A percentile compares a stretch with the other conserved stretches of the same genome.
These are phyloP conservation scores for Actinia tenebrosa DNA, from an alignment of 64 coral and sea anemone species.

Conservation along the genomic window DNA sequence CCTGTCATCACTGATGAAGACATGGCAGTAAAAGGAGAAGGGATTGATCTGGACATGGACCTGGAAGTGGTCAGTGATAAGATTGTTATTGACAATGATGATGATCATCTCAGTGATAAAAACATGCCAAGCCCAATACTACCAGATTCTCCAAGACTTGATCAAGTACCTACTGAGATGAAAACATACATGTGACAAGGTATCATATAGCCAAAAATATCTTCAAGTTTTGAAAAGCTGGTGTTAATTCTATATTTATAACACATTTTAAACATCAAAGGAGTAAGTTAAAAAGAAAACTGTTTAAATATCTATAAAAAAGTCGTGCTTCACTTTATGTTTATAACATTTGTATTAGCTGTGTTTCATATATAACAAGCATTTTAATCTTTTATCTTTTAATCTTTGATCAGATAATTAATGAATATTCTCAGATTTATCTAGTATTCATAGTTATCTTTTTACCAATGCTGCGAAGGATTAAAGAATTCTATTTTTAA, in stretches of 20 bases:
- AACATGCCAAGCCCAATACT: neutral
- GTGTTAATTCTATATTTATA: neutral
- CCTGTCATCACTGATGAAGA: neutral
- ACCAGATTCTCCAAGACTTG: neutral
- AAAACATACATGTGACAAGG: neutral
- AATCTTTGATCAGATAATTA: too few species aligned
- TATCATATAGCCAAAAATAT: neutral
- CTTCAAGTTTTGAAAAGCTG: neutral
- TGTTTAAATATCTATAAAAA: too few species aligned
- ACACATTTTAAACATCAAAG: too few species aligned
- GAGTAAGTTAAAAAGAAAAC: too few species aligned
- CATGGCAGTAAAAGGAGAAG: neutral
- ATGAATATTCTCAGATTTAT: too few species aligned
- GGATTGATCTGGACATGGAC: neutral
- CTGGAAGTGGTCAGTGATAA: neutral
- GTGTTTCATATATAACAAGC: too few species aligned
- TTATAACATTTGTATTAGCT: too few species aligned
- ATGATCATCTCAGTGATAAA: neutral
- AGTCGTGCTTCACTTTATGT: too few species aligned
- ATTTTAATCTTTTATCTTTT: too few species aligned
- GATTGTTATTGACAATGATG: neutral
- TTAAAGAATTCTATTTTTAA: too few species aligned
- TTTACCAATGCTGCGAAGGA: too few species aligned
- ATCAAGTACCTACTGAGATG: neutral
- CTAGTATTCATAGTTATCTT: too few species aligned